Base-by-base conservation (phyloP, 2,797 vertebrate species). In the Pseudomugil tenellus region DNA sequence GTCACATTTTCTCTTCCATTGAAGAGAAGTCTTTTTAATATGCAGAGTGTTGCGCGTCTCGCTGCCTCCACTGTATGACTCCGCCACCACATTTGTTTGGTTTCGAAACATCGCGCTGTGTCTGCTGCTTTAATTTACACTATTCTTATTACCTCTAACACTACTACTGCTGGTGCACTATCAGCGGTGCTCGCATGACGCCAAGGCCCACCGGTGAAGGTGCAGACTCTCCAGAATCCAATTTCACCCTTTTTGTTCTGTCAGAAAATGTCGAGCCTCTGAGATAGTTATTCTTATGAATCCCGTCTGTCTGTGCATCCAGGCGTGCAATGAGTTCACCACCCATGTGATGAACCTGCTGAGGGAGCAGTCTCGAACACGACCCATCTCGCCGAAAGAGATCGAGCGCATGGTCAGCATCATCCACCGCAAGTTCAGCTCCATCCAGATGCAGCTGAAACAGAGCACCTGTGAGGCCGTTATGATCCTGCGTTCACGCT, bases 261-360 rank as follows among this genome's bases (percentile, higher is more conserved):
- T 86, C 62, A 75, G 83, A 72, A 70, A 77, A 84, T 58, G 77
- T 73, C 63, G 56, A 80, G 83, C 67, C 64, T 70, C 73, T 19
- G 29, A 58, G 80, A 83, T 89, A 80, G 83, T 87, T 89, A 83
- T 87, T 88, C 77, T 72, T 77, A 86, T 87, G 83, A 87, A 77
- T 84, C 79, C 80, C 85, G 79, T 90, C 84, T 91, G 82, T 87
- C 76, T 90, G 85, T 91, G 83, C 80, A 72, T 86, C 81, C 89
- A 98, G 97, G 97, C 97, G 0, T 99, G 96, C 86, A 97, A 96
- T 39, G 96, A 98, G 93, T 98, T 98, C 92, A 97, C 96, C 0
- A 97, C 96, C 67, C 96, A 97, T 39, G 96, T 97, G 86, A 97
- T 98, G 96, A 98, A 98, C 90, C 95, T 98, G 83, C 93, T 97